Conservation (phyloP, 2,888 invertebrate species). For the Caenorhabditis sulstoni region DNA sequence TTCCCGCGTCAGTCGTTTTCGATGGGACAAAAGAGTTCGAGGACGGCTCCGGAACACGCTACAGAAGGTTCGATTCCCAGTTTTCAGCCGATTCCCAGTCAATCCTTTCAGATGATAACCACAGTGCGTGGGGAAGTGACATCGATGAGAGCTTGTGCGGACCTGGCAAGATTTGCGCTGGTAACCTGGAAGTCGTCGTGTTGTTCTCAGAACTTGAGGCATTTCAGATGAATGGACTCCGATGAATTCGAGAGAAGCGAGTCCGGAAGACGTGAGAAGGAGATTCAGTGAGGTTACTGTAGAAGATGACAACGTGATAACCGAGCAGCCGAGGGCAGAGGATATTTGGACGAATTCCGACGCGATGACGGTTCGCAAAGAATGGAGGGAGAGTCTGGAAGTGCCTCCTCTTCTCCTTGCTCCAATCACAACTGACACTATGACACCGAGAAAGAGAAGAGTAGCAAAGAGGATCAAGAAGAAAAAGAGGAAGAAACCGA, state of each 20-base stretch:
- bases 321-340: conserved; percentile 30
- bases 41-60: conserved; percentile 30
- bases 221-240: conserved; percentile 54
- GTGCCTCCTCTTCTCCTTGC: background rate
- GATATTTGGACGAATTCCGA: conserved; percentile 15
- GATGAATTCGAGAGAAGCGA: conserved; percentile 9
- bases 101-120: conserved; percentile 19
- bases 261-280: conserved; percentile 23
- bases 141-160: conserved; percentile 50
- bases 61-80: background rate
- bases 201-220: too few relatives aligned
- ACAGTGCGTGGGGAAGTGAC: conserved; percentile 51
- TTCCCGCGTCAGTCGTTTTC: too few relatives aligned
- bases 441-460: background rate
- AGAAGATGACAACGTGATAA: conserved; percentile 22
- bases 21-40: conserved; percentile 10
- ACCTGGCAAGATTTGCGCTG: conserved; percentile 44
- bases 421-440: conserved; percentile 2
- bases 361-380: conserved; percentile 22
- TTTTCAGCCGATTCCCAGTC: too few relatives aligned
- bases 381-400: background rate
- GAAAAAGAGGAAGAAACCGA: conserved; percentile 9
- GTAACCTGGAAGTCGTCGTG: too few relatives aligned
- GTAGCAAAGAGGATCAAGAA: background rate
- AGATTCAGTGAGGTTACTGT: conserved; percentile 3